Base-by-base conservation (phyloP, 2,888 invertebrate genomes). In the Vannuccia rotundouncinata region DNA sequence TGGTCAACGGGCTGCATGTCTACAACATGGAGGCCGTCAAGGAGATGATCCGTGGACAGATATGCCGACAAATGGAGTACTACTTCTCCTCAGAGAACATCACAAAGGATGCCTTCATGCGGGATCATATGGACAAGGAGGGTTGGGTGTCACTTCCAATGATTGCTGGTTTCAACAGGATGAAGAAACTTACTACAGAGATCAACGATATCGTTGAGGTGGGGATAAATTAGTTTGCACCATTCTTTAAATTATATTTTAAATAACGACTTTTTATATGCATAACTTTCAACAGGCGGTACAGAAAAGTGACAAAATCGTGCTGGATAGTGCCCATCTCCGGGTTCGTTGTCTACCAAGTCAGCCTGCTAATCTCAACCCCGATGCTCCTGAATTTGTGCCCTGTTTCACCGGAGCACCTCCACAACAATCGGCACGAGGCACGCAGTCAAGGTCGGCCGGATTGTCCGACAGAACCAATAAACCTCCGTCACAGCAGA, bases 311-410 rank as follows among this genome's bases (percentile, higher is more conserved):
- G 66, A 66, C 66, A 5, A 22, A 2, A 22, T 66, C 22, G 66
- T n/a, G 22, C 25, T 66, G 66, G 66, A 66, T 27, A 66, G 66
- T 27, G 66, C 66, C 22, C 66, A 66, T 22, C 25, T 66, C 2
- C 66, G 66, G 25, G 66, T 66, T 66, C 66, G 66, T 2, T 17
- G 22, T 27, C 66, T 66, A 5, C 22, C 66, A 17, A 5, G 13
- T 27, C 66, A 66, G 66, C 28, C 59, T 17, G 31, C 29, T 2
- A 78, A 74, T 59, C 60, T 78, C 59, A 78, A 78, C 30, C 78
- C 78, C 1, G 78, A 78, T 10, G 78, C 78, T 1, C 78, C 78
- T 29, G 78, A 78, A 45, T 78, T 78, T 29, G 78, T 78, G 25
- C 78, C 78, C 66, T 66, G 66, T 66, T n/a, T n/a, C n/a, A n/a